Evolutionary conservation across 2,113 vertebrate species (phyloP).

Genomic region (Pandion haliaetus): DNA sequence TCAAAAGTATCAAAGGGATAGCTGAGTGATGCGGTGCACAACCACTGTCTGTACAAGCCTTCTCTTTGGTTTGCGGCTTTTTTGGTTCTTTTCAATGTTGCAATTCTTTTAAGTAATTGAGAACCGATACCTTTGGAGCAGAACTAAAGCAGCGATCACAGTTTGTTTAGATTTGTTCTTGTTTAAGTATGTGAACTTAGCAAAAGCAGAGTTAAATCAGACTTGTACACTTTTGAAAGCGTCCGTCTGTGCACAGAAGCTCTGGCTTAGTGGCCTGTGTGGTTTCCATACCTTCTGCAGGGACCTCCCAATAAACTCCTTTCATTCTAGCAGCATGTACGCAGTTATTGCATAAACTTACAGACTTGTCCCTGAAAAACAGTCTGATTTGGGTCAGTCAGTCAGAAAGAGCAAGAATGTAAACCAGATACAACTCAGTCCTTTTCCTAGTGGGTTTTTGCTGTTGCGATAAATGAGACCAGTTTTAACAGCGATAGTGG

Average conservation of each 20-base stretch:
- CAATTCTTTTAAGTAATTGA: background rate
- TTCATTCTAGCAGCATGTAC: background rate
- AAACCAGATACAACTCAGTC: background rate
- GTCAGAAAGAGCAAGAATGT: background rate
- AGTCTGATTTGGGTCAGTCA: background rate
- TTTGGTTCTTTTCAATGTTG: background rate
- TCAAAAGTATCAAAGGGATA: background rate
- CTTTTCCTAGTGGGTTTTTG: background rate
- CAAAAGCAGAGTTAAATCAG: background rate
- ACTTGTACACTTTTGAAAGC: background rate
- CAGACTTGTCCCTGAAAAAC: background rate
- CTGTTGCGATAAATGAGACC: background rate
- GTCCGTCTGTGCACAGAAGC: background rate
- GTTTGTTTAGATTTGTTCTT: background rate
- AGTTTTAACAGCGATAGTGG: background rate
- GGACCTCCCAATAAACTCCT: background rate
- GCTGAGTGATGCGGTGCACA: too few species aligned
- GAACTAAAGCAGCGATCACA: background rate
- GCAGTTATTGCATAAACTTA: background rate
- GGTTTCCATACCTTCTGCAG: background rate
- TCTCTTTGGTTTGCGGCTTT: background rate
- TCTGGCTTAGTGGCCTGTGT: background rate
- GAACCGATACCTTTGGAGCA: background rate
- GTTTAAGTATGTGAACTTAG: background rate
- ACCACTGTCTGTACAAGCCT: background rate